Conservation (phyloP, 1,140 invertebrate species). For the Nylanderia fulva region DNA sequence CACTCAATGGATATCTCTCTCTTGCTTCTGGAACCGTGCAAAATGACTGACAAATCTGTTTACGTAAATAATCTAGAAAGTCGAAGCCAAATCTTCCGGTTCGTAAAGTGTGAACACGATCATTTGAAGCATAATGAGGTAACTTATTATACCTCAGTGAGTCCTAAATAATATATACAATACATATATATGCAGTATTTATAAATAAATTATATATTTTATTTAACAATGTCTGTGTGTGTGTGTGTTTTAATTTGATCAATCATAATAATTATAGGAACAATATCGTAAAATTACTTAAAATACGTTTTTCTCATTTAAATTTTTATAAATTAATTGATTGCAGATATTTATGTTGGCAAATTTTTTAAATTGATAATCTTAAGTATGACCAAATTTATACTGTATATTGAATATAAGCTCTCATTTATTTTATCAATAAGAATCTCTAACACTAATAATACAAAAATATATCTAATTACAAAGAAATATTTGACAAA, state of each 20-base stretch:
- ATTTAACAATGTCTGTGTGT: not conserved
- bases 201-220: conserved; percentile 6
- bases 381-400: not conserved
- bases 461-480: not conserved
- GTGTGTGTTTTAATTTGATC: not conserved
- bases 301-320: not conserved
- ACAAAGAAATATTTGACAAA: not conserved
- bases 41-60: not conserved
- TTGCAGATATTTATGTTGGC: not conserved
- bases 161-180: conserved; percentile 9
- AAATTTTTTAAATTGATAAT: not conserved
- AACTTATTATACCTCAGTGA: not conserved
- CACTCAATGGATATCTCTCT: too few species aligned
- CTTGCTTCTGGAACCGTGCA: too few species aligned
- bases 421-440: too few species aligned
- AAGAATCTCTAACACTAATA: too few species aligned
- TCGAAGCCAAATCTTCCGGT: conserved; percentile 52
- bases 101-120: not conserved
- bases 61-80: not conserved
- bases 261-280: not conserved
- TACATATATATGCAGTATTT: not conserved
- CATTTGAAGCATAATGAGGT: not conserved
- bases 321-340: not conserved
- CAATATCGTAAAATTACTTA: not conserved
- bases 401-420: too few species aligned